Conservation (phyloP, 2,797 vertebrate genomes). For the Balearica regulorum region DNA sequence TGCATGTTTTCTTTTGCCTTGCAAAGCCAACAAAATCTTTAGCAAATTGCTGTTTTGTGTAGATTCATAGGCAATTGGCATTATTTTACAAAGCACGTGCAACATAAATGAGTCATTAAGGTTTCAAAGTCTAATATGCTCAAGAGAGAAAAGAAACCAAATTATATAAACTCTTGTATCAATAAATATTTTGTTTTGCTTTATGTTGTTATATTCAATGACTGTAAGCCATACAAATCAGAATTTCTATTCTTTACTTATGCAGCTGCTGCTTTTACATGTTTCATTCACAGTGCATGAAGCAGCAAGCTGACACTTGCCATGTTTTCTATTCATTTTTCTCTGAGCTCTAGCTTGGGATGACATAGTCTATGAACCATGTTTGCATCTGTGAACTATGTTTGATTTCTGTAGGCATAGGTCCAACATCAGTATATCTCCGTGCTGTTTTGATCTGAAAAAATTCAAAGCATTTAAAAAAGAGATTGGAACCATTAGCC, state of each 20-base stretch:
- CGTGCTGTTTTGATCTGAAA: neutral
- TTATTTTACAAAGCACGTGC: neutral
- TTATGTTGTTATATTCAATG: constrained; percentile 17
- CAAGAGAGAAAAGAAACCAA: neutral
- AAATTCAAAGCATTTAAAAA: neutral
- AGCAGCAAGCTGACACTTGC: constrained; percentile 56
- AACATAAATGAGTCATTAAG: constrained; percentile 8
- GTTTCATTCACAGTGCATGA: constrained; percentile 63
- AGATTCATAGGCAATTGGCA: neutral
- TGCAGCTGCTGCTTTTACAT: constrained; percentile 55
- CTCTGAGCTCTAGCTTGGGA: constrained; percentile 13
- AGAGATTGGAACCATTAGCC: neutral
- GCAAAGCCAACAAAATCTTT: neutral
- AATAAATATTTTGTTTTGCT: constrained; percentile 51
- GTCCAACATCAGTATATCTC: constrained; percentile 14
- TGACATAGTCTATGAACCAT: constrained; percentile 33
- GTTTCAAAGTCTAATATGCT: neutral
- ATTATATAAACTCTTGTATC: neutral
- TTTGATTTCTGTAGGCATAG: neutral
- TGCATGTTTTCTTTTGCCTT: neutral
- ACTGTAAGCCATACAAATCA: constrained; percentile 17
- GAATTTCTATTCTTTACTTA: constrained; percentile 45
- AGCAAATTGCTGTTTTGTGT: constrained; percentile 3
- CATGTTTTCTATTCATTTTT: constrained; percentile 46
- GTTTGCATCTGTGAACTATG: neutral